Percentiles rank a stretch among this genome's conserved stretches.
Evolutionary conservation across 37 sponge, comb jelly and placozoan genomes (phyloP).

Genomic region (Diacarnus erythraeanus): DNA sequence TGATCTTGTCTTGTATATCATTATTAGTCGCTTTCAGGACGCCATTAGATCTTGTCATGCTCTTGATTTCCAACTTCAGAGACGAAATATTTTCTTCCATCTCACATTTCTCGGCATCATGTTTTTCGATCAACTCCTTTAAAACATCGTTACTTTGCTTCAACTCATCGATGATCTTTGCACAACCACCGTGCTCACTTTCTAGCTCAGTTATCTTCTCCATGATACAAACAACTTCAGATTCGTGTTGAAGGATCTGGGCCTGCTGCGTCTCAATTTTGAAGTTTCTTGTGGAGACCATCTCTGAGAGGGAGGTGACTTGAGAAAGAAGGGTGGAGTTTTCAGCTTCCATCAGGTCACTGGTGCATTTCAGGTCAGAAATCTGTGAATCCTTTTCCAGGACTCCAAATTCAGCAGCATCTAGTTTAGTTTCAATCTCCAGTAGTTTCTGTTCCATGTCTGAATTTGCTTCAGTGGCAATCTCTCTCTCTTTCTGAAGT

Average conservation of each 20-base stretch:
- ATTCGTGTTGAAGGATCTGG: slow-evolving; percentile 23
- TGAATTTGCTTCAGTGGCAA: not conserved
- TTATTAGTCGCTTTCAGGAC: slow-evolving; percentile 19
- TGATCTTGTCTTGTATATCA: slow-evolving; percentile 30
- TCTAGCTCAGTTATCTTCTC: slow-evolving; percentile 39
- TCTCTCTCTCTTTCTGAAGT: not conserved
- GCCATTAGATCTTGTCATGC: slow-evolving; percentile 14
- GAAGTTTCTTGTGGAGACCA: slow-evolving; percentile 41
- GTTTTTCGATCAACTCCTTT: not conserved
- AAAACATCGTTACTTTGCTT: slow-evolving; percentile 18
- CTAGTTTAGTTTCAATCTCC: slow-evolving; percentile 24
- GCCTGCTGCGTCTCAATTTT: slow-evolving; percentile 44
- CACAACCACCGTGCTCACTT: slow-evolving; percentile 32
- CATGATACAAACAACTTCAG: slow-evolving; percentile 32
- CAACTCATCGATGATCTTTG: not conserved
- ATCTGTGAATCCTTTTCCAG: slow-evolving; percentile 37
- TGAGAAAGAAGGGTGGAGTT: slow-evolving; percentile 44
- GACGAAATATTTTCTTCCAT: not conserved
- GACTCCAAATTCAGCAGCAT: slow-evolving; percentile 1
- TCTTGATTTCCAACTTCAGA: slow-evolving; percentile 13
- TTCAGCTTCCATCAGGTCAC: slow-evolving; percentile 36
- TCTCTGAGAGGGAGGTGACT: slow-evolving; percentile 51
- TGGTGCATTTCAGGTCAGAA: slow-evolving; percentile 10
- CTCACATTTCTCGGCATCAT: not conserved
- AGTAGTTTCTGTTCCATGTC: slow-evolving; percentile 11